Evolutionary conservation across 2,888 invertebrate species (phyloP), one percentile per base, ranked within the genome.

Genomic region (Agrotis clavis): DNA sequence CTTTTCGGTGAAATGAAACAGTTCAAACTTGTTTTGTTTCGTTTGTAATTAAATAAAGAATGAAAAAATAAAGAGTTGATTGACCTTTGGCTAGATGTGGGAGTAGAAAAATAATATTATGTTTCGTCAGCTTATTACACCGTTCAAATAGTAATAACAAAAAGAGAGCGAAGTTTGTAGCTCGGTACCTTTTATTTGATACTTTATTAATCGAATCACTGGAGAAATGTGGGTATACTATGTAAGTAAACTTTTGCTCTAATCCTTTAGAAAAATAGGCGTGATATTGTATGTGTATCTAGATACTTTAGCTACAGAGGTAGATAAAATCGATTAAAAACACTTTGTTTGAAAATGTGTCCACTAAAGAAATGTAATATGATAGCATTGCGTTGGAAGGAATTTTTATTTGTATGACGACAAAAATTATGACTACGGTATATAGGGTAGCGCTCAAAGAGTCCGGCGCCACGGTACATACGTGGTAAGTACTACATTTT

Each of bases 71-170:
- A 13, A 67, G 30, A 66, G 67, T 62, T 53, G 16, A 56, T 48
- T 56, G 50, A 45, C 25, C 62, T 67, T 50, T 66, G 1, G 6
- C 30, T 6, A 1, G 13, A 45, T 48, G 51, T 48, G 53, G 6
- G 19, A 9, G 45, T 61, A 13, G 4, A 61, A 51, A 50, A 30
- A 41, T 18, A 16, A 21, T 25, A 51, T 7, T 35, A 35, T 63
- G 21, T 63, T 71, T 18, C 4, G 14, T 18, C 19, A 71, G 41
- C 41, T 60, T 50, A 50, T 72, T 45, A 14, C 5, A 62, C 35
- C 2, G 63, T 71, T 47, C n/a, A 63, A 74, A 71, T 74, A 63
- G 21, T 47, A n/a, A 47, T 35, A 35, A n/a, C 13, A 14, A 62
- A 53, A 45, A 11, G 14, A 6, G 3, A n/a, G 11, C 47, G 25